Conservation (phyloP, 1,140 invertebrate species). For the Lepidotrigona ventralis region DNA sequence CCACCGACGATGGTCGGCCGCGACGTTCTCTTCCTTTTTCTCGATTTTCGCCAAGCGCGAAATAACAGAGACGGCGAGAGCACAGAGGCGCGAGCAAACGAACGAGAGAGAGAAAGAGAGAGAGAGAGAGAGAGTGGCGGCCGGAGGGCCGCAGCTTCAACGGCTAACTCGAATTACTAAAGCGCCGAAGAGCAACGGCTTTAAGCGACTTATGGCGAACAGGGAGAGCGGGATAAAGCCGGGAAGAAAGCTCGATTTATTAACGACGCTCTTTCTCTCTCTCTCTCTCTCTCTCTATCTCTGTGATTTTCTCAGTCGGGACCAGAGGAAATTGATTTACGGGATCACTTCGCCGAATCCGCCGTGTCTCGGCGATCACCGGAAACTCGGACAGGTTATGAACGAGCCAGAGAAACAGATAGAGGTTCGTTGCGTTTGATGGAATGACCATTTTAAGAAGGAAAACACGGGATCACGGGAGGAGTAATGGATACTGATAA, state of each 20-base stretch:
- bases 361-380: neutral
- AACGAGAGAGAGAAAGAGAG: constrained; percentile 43
- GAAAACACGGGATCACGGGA: neutral
- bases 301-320: constrained; percentile 38
- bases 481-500: neutral
- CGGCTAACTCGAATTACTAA: constrained; percentile 76
- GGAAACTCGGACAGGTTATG: neutral
- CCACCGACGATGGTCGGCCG: constrained; percentile 37
- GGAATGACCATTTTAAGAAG: neutral
- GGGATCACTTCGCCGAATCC: constrained; percentile 30
- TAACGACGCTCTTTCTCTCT: constrained; percentile 52
- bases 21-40: constrained; percentile 59
- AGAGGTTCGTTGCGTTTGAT: neutral
- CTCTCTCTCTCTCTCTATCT: constrained; percentile 31
- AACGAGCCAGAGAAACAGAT: too few species aligned
- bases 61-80: constrained; percentile 70
- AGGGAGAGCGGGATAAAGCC: constrained; percentile 41
- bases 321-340: constrained; percentile 52
- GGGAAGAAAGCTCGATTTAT: constrained; percentile 66
- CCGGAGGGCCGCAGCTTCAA: constrained; percentile 59
- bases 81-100: constrained; percentile 28
- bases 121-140: constrained; percentile 22
- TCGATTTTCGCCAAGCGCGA: constrained; percentile 77
- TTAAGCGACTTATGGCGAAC: constrained; percentile 62
- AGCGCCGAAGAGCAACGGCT: constrained; percentile 71